A percentile compares a stretch with the other conserved stretches of the same genome.
Evolutionary conservation across 2,888 invertebrate species (phyloP).

Genomic region (Brachyptera putata): DNA sequence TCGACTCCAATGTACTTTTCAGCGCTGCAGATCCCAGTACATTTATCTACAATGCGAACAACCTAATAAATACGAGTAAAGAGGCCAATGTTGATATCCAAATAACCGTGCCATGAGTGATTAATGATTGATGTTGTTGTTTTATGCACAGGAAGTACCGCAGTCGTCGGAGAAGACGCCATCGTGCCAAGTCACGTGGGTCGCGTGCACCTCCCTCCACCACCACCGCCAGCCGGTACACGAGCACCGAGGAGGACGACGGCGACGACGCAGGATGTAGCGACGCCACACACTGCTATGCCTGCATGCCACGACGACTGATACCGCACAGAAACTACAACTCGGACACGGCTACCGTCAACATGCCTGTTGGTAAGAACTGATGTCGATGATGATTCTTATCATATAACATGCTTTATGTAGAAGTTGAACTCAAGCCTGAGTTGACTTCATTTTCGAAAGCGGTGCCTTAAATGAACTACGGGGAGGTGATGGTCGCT

Average conservation of each 20-base stretch:
- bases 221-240: not conserved
- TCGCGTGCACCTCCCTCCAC: not conserved
- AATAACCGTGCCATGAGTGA: not conserved
- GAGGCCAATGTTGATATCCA: no score
- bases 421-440: no score
- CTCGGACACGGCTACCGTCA: slow-evolving; percentile 21
- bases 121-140: not conserved
- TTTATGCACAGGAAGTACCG: slow-evolving; percentile 1
- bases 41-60: no score
- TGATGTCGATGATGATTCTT: not conserved
- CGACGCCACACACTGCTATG: not conserved
- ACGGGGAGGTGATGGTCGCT: no score
- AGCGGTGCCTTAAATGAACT: no score
- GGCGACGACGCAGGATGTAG: slow-evolving; percentile 5
- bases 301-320: not conserved
- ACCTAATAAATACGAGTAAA: no score
- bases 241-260: not conserved
- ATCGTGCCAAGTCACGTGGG: not conserved
- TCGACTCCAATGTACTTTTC: no score
- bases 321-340: not conserved
- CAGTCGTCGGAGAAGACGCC: slow-evolving; percentile 5
- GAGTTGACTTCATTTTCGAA: no score
- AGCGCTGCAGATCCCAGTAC: no score
- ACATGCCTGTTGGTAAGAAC: slow-evolving; percentile 29
- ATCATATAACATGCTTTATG: no score